Percentiles rank a stretch among this genome's conserved stretches.
Evolutionary conservation across 2,797 vertebrate genomes (phyloP).

Genomic region (Ficedula albicollis): DNA sequence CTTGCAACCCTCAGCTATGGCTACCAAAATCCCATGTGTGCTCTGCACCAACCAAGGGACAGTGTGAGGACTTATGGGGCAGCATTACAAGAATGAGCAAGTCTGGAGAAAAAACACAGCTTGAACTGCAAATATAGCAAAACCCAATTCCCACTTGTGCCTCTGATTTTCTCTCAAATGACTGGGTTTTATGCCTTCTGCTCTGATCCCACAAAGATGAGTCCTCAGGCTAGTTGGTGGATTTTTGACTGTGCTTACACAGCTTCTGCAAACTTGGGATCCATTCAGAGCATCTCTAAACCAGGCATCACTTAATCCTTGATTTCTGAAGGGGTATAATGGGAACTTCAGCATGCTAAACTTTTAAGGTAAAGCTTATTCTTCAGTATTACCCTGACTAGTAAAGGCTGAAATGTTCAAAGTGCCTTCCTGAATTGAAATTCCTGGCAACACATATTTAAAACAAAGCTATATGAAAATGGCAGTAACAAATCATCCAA

Average conservation of each 20-base stretch:
- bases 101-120: background rate
- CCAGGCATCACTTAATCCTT: background rate
- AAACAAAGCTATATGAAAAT: background rate
- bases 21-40: rapidly evolving
- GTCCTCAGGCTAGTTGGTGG: background rate
- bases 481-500: background rate
- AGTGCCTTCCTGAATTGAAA: background rate
- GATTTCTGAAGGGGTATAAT: background rate
- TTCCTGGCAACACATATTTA: background rate
- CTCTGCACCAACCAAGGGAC: background rate
- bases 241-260: background rate
- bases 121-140: background rate
- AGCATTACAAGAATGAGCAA: background rate
- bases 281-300: background rate
- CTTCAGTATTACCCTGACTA: background rate
- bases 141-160: background rate
- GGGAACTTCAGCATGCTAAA: background rate
- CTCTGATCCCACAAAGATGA: background rate
- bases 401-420: background rate
- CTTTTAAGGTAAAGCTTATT: background rate
- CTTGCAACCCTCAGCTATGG: background rate
- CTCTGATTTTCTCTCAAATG: background rate
- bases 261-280: background rate
- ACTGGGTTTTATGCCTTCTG: background rate
- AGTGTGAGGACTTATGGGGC: rapidly evolving